These are phyloP conservation scores for Triplophysa tibetana DNA, from an alignment of 2,113 vertebrate species.

Conservation along the genomic window DNA sequence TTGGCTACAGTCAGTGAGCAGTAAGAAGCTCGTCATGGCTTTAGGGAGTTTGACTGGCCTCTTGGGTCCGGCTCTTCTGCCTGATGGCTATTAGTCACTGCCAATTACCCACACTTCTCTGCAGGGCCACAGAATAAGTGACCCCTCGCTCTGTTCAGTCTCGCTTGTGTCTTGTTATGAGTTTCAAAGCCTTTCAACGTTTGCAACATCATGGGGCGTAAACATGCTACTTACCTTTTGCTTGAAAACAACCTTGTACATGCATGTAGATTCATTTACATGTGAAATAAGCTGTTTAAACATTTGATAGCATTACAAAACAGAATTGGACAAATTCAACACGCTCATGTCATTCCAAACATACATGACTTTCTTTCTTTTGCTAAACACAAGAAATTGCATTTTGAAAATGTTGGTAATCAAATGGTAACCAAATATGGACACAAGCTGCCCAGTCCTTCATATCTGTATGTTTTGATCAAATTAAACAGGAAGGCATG, in stretches of 20 bases:
- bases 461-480: too few relatives aligned
- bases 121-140: constrained; percentile 50
- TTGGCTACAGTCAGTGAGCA: constrained; percentile 18
- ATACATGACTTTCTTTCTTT: too few relatives aligned
- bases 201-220: not conserved
- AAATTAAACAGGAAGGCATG: too few relatives aligned
- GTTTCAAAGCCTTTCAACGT: constrained; percentile 13
- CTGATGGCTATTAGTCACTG: constrained; percentile 69
- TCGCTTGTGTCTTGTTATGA: not conserved
- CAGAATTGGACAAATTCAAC: too few relatives aligned
- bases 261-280: too few relatives aligned
- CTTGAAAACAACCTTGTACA: not conserved
- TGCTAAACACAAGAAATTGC: too few relatives aligned
- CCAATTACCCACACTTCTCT: constrained; percentile 60
- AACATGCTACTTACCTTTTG: not conserved
- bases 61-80: constrained; percentile 66
- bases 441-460: too few relatives aligned
- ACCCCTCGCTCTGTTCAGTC: constrained; percentile 18
- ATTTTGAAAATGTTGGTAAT: too few relatives aligned
- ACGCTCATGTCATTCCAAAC: too few relatives aligned
- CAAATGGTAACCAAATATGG: too few relatives aligned
- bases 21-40: constrained; percentile 12
- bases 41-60: constrained; percentile 66
- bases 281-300: too few relatives aligned
- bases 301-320: too few relatives aligned